Base-by-base conservation (phyloP, 2,888 invertebrate genomes). In the Drosophila hamatofila region DNA sequence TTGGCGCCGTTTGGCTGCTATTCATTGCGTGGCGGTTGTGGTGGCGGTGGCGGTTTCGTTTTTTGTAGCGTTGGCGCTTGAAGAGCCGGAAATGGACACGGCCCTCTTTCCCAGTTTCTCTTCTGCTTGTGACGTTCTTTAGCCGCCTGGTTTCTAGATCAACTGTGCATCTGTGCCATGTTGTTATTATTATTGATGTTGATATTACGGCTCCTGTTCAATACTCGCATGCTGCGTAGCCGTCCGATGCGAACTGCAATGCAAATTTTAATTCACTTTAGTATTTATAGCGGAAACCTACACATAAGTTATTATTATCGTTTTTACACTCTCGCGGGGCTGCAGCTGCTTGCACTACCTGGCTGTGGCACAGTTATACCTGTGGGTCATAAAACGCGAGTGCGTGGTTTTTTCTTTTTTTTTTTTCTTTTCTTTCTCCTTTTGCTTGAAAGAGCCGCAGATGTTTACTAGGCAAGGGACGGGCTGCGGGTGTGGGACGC, bases 1-100 rank as follows among this genome's bases (percentile, higher is more conserved):
- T 54, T 35, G 60, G 78, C 46, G 90, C 87, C 65, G 90, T 89
- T 75, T 92, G 92, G 80, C 91, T 91, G 74, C 90, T 91, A 81
- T 92, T 92, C 92, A 92, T 92, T 75, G 41, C 54, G 61, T 71
- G 51, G 44, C 55, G 23, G 41, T 48, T 58, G 11, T 27, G 55
- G 65, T 66, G 70, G 61, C 61, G 62, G 39, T 46, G 74, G 61
- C 64, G 62, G 39, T 46, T 60, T 63, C 39, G 70, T 70, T 52
- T 72, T 21, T 55, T 74, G 49, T 51, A 75, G 51, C 77, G 91
- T 58, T 58, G 37, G 48, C 48, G 58, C 58, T 58, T 39, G 88
- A 81, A 92, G 93, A 72, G 93, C 87, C 77, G 48, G 39, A 58
- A 57, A 75, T 67, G 68, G 35, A 68, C 41, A 18, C 37, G 27